Evolutionary conservation across 1,140 invertebrate species (phyloP), one percentile per base, ranked within the genome.

Genomic region (Diuraphis noxia): DNA sequence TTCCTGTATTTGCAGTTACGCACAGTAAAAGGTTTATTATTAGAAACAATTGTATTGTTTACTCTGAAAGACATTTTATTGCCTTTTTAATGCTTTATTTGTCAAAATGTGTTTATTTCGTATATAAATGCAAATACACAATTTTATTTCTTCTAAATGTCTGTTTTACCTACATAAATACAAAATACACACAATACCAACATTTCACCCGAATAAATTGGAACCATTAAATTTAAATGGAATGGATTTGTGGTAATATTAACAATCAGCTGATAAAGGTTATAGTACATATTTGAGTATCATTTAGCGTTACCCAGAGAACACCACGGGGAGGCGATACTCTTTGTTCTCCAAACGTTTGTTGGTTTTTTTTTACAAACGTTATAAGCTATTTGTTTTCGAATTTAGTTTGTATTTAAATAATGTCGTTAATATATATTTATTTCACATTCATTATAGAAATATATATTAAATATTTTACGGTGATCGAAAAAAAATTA

Each of bases 201-300:
- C 4, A 72, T 72, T 72, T n/a, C 56, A 72, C 56, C 56, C 56
- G 34, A 72, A 72, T 72, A 17, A 72, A n/a, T n/a, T 17, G 56
- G n/a, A 72, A n/a, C 4, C 13, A 17, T 7, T 72, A n/a, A 72
- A n/a, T 72, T n/a, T 72, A 72, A 63, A 72, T n/a, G 10, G 17
- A 72, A n/a, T 9, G n/a, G 30, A 72, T n/a, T 72, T 72, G 56
- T 72, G 56, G 56, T 72, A n/a, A 72, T 72, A 17, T 72, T n/a
- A 72, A 72, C n/a, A 72, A 72, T 72, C 56, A 72, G 56, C 34
- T 72, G 56, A 72, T 72, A 72, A 72, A n/a, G 30, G 56, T 72
- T 72, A 72, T 72, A n/a, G n/a, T n/a, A 72, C 56, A 72, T 72
- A 72, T 72, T 72, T 72, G 56, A 72, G 56, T 72, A 72, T 72